phyloP scores from a whole-genome alignment of 2,797 vertebrate species.

The Catamblyrhynchus diadema region DNA sequence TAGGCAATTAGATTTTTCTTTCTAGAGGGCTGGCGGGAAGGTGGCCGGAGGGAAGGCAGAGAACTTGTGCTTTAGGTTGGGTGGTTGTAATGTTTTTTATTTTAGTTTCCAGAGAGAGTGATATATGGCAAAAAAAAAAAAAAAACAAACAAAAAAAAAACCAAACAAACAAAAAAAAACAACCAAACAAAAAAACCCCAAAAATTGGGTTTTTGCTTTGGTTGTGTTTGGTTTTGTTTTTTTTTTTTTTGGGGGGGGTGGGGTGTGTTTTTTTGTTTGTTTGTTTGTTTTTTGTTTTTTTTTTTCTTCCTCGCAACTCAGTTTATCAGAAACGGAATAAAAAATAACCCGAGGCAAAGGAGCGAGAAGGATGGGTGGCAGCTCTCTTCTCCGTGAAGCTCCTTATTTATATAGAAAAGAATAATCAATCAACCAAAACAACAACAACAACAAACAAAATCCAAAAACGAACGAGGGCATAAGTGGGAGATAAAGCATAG shows the following conservation, averaged over 20 bases:
- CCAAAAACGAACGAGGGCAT: background rate
- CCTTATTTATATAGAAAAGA: background rate
- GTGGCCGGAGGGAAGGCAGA: background rate
- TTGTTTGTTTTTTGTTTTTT: background rate
- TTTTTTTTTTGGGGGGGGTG: too few relatives aligned
- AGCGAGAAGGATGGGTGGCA: background rate
- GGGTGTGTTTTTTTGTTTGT: too few relatives aligned
- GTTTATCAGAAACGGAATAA: background rate
- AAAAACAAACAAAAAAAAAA: too few relatives aligned
- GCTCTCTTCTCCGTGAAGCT: background rate
- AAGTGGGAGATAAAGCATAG: background rate
- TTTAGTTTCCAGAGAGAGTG: background rate
- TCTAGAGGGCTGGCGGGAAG: background rate
- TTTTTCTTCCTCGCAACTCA: background rate
- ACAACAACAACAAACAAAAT: background rate
- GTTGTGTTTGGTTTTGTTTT: background rate
- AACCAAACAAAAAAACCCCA: too few relatives aligned
- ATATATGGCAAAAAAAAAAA: background rate
- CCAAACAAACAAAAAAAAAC: too few relatives aligned
- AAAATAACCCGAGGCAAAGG: background rate
- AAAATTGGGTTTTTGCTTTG: background rate
- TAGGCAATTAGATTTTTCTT: slow-evolving; percentile 41
- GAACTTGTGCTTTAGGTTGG: background rate
- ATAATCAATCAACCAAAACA: background rate
- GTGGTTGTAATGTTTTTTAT: background rate